Conservation (phyloP, 2,888 invertebrate species). For the Lottia scabra region DNA sequence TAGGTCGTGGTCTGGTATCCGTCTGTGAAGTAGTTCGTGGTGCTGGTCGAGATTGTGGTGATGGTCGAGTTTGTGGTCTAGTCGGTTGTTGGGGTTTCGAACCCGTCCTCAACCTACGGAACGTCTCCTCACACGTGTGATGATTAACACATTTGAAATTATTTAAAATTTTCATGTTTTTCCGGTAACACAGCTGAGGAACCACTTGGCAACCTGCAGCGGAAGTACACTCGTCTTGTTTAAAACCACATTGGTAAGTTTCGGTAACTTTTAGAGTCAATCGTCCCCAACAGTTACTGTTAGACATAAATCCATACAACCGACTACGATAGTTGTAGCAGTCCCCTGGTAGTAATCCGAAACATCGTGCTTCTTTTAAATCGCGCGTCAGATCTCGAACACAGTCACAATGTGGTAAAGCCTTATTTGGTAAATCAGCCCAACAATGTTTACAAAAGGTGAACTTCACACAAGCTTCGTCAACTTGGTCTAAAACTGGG, state of each 20-base stretch:
- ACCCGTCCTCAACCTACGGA: neutral
- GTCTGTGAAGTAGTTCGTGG: too few species aligned
- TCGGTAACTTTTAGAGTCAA: neutral
- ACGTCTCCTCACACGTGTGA: constrained; percentile 9
- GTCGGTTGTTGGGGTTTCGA: neutral
- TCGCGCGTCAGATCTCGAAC: constrained; percentile 2
- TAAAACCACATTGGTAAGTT: constrained; percentile 8
- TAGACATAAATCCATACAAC: constrained; percentile 7
- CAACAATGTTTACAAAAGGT: constrained; percentile 6
- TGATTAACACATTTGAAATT: constrained; percentile 12
- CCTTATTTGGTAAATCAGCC: constrained; percentile 1
- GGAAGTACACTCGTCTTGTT: neutral
- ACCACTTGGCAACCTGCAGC: neutral
- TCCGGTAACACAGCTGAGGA: neutral
- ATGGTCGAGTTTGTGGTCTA: too few species aligned
- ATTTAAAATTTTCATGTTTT: constrained; percentile 5
- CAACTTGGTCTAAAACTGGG: constrained; percentile 6
- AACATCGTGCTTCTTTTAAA: neutral
- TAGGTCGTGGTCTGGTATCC: too few species aligned
- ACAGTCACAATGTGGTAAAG: constrained; percentile 14
- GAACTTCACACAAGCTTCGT: constrained; percentile 3
- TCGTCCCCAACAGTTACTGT: constrained; percentile 10
- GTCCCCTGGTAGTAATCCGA: neutral
- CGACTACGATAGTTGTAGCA: constrained; percentile 9
- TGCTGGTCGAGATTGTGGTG: too few species aligned